A percentile compares a stretch with the other conserved stretches of the same genome.
phyloP scores from a whole-genome alignment of 2,888 invertebrate species.

The Oegoconia quadripuncta region DNA sequence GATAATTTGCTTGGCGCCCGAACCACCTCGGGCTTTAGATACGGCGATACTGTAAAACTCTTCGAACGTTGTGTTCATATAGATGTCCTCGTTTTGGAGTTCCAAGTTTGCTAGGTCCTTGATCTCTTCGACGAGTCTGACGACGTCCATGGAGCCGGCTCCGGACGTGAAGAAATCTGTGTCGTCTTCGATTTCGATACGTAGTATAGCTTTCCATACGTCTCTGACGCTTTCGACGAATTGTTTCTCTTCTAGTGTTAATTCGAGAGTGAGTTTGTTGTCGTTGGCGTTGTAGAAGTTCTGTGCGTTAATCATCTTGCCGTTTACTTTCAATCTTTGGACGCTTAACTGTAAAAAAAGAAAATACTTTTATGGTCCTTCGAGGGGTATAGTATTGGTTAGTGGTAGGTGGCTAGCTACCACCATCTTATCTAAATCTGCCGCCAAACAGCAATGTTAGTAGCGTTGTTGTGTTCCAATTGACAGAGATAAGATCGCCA shows the following conservation, averaged over 20 bases:
- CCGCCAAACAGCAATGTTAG: no score
- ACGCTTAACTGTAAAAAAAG: slow-evolving; percentile 82
- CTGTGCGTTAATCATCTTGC: slow-evolving; percentile 89
- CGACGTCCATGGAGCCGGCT: slow-evolving; percentile 99
- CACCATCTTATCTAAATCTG: no score
- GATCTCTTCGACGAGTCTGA: slow-evolving; percentile 94
- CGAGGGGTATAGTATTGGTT: not conserved
- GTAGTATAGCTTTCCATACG: slow-evolving; percentile 93
- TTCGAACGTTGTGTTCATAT: slow-evolving; percentile 93
- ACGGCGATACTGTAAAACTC: slow-evolving; percentile 88
- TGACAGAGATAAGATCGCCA: no score
- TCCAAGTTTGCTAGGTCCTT: slow-evolving; percentile 88
- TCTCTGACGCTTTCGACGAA: slow-evolving; percentile 81
- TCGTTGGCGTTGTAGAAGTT: slow-evolving; percentile 85
- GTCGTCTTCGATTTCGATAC: slow-evolving; percentile 84
- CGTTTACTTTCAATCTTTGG: slow-evolving; percentile 86
- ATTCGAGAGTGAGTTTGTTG: slow-evolving; percentile 78
- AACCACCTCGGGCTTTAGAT: slow-evolving; percentile 81
- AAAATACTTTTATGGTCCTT: slow-evolving; percentile 1
- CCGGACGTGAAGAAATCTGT: slow-evolving; percentile 97
- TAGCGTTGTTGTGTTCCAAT: no score
- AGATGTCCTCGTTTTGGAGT: slow-evolving; percentile 93
- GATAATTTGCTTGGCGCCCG: slow-evolving; percentile 74
- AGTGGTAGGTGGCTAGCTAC: not conserved
- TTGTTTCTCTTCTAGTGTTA: slow-evolving; percentile 85